These are phyloP conservation scores for Acrobasis consociella DNA, from an alignment of 2,888 invertebrate genomes.

Conservation along the genomic window DNA sequence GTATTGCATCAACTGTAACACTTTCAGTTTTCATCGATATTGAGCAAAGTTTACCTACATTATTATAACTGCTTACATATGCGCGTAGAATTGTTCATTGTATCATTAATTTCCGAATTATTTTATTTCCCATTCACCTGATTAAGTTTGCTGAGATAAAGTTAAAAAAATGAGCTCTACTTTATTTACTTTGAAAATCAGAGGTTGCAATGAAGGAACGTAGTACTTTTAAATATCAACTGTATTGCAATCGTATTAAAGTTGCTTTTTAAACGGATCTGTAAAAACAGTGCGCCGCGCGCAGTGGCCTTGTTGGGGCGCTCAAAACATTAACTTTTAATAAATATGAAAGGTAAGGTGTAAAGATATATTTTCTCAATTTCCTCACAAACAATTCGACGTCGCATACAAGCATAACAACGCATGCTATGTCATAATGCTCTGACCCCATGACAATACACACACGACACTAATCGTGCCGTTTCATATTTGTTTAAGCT, in stretches of 20 bases:
- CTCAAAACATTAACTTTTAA: conserved; percentile 26
- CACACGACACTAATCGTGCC: conserved; percentile 64
- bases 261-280: no score
- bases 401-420: conserved; percentile 72
- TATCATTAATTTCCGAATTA: not conserved
- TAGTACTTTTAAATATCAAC: no score
- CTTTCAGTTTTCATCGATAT: conserved; percentile 81
- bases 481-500: conserved; percentile 76
- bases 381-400: conserved; percentile 48
- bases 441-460: conserved; percentile 77
- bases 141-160: no score
- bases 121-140: no score
- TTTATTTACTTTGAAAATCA: no score
- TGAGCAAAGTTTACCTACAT: conserved; percentile 83
- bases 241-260: no score
- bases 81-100: conserved; percentile 59
- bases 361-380: not conserved
- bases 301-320: conserved; percentile 44
- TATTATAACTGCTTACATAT: conserved; percentile 73
- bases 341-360: no score
- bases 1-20: conserved; percentile 83
- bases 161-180: no score
- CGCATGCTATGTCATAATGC: conserved; percentile 81
- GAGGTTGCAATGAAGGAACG: no score
- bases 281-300: conserved; percentile 27